Evolutionary conservation across 2,888 invertebrate genomes (phyloP).

Genomic region (Sphaerolaimus hirsutus): DNA sequence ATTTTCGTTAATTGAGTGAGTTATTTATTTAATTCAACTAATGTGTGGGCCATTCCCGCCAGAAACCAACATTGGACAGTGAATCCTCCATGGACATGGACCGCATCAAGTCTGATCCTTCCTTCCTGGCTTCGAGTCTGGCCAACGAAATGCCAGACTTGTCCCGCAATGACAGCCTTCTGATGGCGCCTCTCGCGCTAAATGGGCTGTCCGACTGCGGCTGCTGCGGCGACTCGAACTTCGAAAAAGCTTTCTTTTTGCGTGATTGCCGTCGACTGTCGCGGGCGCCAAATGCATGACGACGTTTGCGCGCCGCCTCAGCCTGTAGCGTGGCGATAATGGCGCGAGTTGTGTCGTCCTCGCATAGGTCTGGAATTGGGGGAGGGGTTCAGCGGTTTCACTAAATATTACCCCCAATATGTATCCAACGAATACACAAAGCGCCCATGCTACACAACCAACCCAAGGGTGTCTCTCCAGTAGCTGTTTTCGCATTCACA

Average conservation of each 20-base stretch:
- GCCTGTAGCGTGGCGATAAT: constrained; percentile 17
- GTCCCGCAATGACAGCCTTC: constrained; percentile 22
- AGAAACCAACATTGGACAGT: too few relatives aligned
- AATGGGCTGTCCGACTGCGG: constrained; percentile 17
- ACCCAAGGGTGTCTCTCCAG: constrained; percentile 90
- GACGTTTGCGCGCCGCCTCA: constrained; percentile 14
- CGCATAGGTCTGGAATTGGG: constrained; percentile 19
- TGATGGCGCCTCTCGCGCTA: constrained; percentile 21
- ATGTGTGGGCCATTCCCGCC: too few relatives aligned
- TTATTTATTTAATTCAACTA: too few relatives aligned
- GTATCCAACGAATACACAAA: too few relatives aligned
- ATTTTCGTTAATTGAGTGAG: too few relatives aligned
- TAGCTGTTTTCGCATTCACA: constrained; percentile 78
- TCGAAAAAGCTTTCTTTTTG: constrained; percentile 10
- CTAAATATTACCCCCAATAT: too few relatives aligned
- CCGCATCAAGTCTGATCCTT: constrained; percentile 16
- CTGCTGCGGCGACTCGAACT: constrained; percentile 24
- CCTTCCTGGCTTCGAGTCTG: constrained; percentile 19
- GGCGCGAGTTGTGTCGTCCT: constrained; percentile 17
- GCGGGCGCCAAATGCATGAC: constrained; percentile 18
- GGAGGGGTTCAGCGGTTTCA: too few relatives aligned
- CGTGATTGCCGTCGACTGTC: constrained; percentile 18
- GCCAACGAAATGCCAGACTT: constrained; percentile 19
- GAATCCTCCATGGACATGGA: too few relatives aligned
- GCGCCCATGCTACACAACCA: too few relatives aligned